Percentiles rank a stretch among this genome's conserved stretches.
Conservation (phyloP, 2,113 vertebrate species). For the Hiodon alosoides region DNA sequence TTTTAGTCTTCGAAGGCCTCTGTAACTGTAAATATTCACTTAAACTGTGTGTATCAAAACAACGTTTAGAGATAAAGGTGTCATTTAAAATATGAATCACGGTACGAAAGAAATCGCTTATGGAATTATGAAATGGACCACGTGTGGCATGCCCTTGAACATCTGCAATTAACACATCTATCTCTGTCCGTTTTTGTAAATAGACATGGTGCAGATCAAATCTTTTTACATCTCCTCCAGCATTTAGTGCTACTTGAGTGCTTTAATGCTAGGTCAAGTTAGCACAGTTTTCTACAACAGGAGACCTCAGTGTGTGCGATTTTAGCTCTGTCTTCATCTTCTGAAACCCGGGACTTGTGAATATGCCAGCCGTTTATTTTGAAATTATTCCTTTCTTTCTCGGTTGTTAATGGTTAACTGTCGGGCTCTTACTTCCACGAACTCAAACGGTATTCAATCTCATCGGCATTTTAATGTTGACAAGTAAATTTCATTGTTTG, state of each 20-base stretch:
- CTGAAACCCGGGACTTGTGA: too few relatives aligned
- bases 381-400: slow-evolving; percentile 64
- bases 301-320: neutral
- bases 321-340: slow-evolving; percentile 42
- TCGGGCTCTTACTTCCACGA: slow-evolving; percentile 49
- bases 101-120: neutral
- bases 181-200: neutral
- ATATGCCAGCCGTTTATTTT: slow-evolving; percentile 55
- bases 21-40: too few relatives aligned
- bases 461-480: neutral
- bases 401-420: slow-evolving; percentile 61
- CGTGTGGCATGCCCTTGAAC: neutral
- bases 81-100: neutral
- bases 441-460: slow-evolving; percentile 14
- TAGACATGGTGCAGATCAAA: too few relatives aligned
- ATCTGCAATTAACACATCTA: neutral
- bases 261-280: too few relatives aligned
- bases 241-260: too few relatives aligned
- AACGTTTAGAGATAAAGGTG: too few relatives aligned
- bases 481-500: neutral
- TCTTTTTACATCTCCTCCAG: too few relatives aligned
- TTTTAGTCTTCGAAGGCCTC: too few relatives aligned
- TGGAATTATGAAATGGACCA: neutral
- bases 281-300: too few relatives aligned
- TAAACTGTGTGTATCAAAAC: too few relatives aligned